phyloP scores from a whole-genome alignment of 2,797 vertebrate genomes.

The Coendou prehensilis region DNA sequence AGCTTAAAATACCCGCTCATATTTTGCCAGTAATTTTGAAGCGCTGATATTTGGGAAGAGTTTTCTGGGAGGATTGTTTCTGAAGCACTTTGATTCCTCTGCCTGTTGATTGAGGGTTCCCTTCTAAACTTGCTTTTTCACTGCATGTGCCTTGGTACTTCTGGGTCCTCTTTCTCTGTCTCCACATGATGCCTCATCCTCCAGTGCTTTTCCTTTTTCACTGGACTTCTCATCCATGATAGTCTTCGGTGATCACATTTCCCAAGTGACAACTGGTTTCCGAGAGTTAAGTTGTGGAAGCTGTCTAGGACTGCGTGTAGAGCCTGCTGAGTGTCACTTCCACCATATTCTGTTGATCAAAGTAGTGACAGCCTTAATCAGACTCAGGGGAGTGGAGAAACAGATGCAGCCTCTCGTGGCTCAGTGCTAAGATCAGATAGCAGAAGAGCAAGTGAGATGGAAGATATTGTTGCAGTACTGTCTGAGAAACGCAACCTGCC shows the following conservation, averaged over 20 bases:
- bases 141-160: neutral
- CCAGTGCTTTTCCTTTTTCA: too few species aligned
- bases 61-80: neutral
- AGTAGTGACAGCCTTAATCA: neutral
- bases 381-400: neutral
- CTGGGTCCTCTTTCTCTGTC: neutral
- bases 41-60: neutral
- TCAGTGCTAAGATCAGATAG: neutral
- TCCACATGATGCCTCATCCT: neutral
- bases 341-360: neutral
- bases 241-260: neutral
- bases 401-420: neutral
- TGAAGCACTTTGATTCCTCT: neutral
- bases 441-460: neutral
- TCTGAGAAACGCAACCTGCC: neutral
- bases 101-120: neutral
- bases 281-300: neutral
- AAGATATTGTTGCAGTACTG: neutral
- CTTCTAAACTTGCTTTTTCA: neutral
- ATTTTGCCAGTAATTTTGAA: conserved; percentile 22
- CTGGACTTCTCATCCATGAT: neutral
- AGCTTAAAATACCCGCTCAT: neutral
- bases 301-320: neutral
- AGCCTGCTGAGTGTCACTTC: neutral
- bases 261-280: neutral